Evolutionary conservation across 2,797 vertebrate genomes (phyloP), one percentile per base, ranked within the genome.

Genomic region (Silurus lanzhouensis): DNA sequence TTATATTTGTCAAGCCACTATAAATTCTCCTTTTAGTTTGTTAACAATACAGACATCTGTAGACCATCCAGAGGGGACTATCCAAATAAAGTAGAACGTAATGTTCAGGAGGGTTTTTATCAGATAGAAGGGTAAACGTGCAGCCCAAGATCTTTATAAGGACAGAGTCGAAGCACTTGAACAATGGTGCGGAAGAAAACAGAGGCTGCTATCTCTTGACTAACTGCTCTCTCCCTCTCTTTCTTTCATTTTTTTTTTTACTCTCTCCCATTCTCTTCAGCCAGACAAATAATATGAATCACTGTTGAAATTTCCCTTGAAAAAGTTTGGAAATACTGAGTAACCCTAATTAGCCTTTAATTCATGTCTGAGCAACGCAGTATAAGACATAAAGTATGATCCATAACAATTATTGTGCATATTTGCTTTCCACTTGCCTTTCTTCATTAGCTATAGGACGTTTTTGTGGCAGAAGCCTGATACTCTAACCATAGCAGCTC

Each of bases 41-140:
- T 86, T 83, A 83, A 84, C 67, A 83, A 58, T 63, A 46, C 27
- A 14, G 63, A 25, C 27, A 72, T 83, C 66, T 72, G 74, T 70
- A 46, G 57, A 86, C 20, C 76, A 83, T 86, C 67, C 48, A 66
- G 20, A 19, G 76, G 20, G 60, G 27, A 55, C n/a, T 17, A 63
- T 67, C 76, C 82, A 87, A 80, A 84, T 87, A 84, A 83, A 74
- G 60, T 25, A 12, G 58, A 78, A 87, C 67, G n/a, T 72, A 31
- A 87, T 67, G 85, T 87, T 84, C 85, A 78, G 75, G n/a, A 80
- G 64, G 10, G 57, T 68, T 81, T 86, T 86, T 87, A 84, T 87
- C 82, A 84, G 82, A 87, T 87, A 46, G 76, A 74, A 84, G 58
- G 14, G 31, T 67, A 81, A 55, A 14, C 27, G 22, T 19, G 76